Conservation (phyloP, 1,140 invertebrate genomes). For the Drosophila bifasciata region DNA sequence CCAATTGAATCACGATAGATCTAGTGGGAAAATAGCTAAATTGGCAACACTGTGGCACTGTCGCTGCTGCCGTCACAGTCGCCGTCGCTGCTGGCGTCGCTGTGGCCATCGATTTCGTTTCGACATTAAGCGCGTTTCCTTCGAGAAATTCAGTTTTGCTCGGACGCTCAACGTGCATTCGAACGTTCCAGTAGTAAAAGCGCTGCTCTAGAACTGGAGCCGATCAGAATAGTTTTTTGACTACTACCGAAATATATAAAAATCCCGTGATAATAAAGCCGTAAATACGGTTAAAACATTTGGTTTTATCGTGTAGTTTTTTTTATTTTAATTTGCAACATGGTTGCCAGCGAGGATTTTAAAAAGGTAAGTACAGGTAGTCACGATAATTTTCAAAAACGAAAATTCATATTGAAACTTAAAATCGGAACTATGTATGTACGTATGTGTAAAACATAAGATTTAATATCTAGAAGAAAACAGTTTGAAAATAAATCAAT, state of each 20-base stretch:
- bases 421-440: too few species aligned
- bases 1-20: too few species aligned
- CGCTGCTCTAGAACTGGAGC: slow-evolving; percentile 7
- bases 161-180: slow-evolving; percentile 58
- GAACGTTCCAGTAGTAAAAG: slow-evolving; percentile 58
- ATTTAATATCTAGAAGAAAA: background rate
- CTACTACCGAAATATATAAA: slow-evolving; percentile 6
- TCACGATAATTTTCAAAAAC: too few species aligned
- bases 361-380: slow-evolving; percentile 47
- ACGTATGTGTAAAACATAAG: background rate
- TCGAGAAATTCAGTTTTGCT: slow-evolving; percentile 68
- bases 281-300: background rate
- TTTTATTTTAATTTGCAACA: slow-evolving; percentile 8
- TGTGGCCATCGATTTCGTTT: slow-evolving; percentile 53
- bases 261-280: background rate
- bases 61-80: slow-evolving; percentile 29
- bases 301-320: background rate
- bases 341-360: slow-evolving; percentile 67
- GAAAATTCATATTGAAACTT: too few species aligned
- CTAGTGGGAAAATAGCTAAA: too few species aligned
- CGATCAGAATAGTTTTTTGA: slow-evolving; percentile 4
- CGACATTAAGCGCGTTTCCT: slow-evolving; percentile 71
- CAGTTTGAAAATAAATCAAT: background rate
- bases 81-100: slow-evolving; percentile 14
- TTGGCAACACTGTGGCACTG: too few species aligned